These are phyloP conservation scores for Chymomyza fuscimana DNA, from an alignment of 2,888 invertebrate genomes.

Conservation along the genomic window DNA sequence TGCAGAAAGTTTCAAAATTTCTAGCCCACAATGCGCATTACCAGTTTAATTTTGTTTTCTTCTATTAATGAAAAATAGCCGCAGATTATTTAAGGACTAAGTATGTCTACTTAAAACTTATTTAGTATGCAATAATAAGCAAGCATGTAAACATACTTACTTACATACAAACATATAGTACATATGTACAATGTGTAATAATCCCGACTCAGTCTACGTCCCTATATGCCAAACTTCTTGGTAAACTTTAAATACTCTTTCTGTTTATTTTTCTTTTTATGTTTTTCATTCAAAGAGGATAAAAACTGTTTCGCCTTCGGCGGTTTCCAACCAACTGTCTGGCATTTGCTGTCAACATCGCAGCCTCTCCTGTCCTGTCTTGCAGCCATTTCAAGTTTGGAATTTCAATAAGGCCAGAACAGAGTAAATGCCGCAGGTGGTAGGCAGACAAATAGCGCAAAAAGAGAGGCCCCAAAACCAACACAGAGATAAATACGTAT, in stretches of 20 bases:
- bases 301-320: background rate
- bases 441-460: conserved; percentile 39
- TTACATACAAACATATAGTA: background rate
- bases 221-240: background rate
- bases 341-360: conserved; percentile 52
- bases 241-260: background rate
- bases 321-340: background rate
- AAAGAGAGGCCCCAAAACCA: conserved; percentile 6
- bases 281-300: background rate
- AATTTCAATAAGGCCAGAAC: conserved; percentile 64
- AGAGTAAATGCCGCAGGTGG: conserved; percentile 60
- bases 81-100: background rate
- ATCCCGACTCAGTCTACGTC: background rate
- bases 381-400: conserved; percentile 73
- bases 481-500: conserved; percentile 5
- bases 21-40: background rate
- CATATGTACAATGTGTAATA: background rate
- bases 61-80: background rate
- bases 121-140: background rate
- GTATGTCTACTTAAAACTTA: background rate
- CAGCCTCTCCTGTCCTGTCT: conserved; percentile 31
- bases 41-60: background rate
- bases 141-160: background rate
- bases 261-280: background rate
- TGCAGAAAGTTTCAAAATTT: too few relatives aligned